Conservation (phyloP, 2,888 invertebrate genomes). For the Drosophila incognita region DNA sequence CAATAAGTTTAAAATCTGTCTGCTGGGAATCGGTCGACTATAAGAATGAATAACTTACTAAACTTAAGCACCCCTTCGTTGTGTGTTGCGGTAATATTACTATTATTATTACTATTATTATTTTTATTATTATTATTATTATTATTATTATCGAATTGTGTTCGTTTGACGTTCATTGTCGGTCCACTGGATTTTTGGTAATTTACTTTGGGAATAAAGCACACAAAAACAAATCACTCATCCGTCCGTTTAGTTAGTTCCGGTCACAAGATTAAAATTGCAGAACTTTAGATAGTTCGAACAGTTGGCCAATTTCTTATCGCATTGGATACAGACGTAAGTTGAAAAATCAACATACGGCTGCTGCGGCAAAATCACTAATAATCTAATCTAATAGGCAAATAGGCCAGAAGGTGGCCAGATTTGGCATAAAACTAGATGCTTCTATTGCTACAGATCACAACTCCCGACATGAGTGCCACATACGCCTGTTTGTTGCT, state of each 20-base stretch:
- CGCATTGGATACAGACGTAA: conserved; percentile 38
- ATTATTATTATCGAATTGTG: conserved; percentile 49
- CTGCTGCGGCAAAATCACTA: conserved; percentile 65
- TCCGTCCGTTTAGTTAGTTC: conserved; percentile 31
- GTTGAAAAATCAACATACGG: conserved; percentile 47
- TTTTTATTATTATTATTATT: conserved; percentile 5
- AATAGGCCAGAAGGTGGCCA: conserved; percentile 16
- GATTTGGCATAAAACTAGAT: conserved; percentile 22
- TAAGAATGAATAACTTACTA: conserved; percentile 14
- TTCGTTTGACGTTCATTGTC: conserved; percentile 68
- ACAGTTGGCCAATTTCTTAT: conserved; percentile 49
- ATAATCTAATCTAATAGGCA: conserved; percentile 51
- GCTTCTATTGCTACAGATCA: conserved; percentile 2
- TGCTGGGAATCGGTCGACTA: conserved; percentile 38
- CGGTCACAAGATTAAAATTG: conserved; percentile 35
- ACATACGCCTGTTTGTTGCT: conserved; percentile 45
- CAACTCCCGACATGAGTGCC: conserved; percentile 43
- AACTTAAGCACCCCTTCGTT: conserved; percentile 46
- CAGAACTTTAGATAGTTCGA: conserved; percentile 63
- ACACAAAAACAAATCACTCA: conserved; percentile 50
- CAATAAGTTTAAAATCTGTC: neutral
- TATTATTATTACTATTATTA: neutral
- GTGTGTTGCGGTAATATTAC: conserved; percentile 43
- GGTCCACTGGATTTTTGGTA: conserved; percentile 61
- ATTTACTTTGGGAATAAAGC: conserved; percentile 70